Conservation (phyloP, 2,113 vertebrate genomes). For the Dromiciops gliroides region DNA sequence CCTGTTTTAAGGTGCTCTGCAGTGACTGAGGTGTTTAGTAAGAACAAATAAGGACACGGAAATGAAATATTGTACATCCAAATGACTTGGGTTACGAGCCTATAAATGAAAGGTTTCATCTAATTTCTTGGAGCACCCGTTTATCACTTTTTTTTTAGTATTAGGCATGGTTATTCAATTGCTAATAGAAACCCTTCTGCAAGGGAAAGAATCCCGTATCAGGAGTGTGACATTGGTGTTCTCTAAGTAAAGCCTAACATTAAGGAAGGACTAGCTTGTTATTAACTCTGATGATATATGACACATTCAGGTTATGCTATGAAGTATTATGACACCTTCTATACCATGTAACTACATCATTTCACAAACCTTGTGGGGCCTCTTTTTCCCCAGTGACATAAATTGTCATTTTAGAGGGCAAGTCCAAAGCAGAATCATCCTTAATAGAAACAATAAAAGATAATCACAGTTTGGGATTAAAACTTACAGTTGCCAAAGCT, state of each 20-base stretch:
- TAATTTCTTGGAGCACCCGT: neutral
- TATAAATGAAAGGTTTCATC: neutral
- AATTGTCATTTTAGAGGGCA: neutral
- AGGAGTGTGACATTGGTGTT: neutral
- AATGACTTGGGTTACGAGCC: neutral
- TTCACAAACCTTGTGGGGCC: neutral
- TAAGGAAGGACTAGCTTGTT: neutral
- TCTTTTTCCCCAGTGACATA: neutral
- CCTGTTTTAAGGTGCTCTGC: slow-evolving; percentile 50
- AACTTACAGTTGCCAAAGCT: neutral
- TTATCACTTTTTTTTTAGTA: slow-evolving; percentile 50
- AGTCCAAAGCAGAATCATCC: neutral
- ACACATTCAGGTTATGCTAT: neutral
- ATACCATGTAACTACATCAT: neutral
- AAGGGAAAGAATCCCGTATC: neutral
- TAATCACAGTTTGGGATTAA: slow-evolving; percentile 10
- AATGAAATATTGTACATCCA: slow-evolving; percentile 9
- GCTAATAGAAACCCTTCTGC: slow-evolving; percentile 30
- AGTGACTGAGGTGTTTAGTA: slow-evolving; percentile 59
- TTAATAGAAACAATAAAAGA: neutral
- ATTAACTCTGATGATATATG: neutral
- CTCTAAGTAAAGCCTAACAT: neutral
- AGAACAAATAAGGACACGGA: slow-evolving; percentile 27
- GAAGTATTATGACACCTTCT: neutral
- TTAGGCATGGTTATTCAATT: slow-evolving; percentile 5